Percentiles rank a stretch among this genome's conserved stretches.
These are phyloP conservation scores for Ariolimax columbianus DNA, from an alignment of 2,888 invertebrate species.

Conservation along the genomic window DNA sequence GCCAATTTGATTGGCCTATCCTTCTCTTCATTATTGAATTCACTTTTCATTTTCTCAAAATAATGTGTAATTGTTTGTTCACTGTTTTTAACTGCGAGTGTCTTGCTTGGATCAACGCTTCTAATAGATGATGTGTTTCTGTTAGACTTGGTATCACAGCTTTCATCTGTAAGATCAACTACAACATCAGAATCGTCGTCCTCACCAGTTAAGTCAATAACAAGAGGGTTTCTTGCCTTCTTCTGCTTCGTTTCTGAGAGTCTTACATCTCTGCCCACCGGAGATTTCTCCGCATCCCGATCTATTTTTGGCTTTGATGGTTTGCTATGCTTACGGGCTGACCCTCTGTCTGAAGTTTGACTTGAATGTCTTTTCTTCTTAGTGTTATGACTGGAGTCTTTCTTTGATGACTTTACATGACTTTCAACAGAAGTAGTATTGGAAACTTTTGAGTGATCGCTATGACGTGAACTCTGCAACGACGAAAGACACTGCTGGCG, in stretches of 20 bases:
- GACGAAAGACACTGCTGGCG: not conserved
- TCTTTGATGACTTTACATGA: not conserved
- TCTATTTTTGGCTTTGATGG: not conserved
- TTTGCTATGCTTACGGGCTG: not conserved
- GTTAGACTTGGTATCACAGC: not conserved
- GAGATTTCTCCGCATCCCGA: not conserved
- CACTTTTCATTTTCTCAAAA: constrained; percentile 55
- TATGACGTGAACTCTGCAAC: not conserved
- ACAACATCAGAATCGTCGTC: not conserved
- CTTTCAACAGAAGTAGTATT: not conserved
- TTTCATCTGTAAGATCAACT: constrained; percentile 3
- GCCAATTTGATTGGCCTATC: constrained; percentile 16
- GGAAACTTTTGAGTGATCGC: not conserved
- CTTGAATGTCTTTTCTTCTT: not conserved
- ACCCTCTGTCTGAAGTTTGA: not conserved
- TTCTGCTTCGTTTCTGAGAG: not conserved
- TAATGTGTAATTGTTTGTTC: constrained; percentile 54
- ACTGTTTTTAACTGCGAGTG: not conserved
- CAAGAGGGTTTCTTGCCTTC: not conserved
- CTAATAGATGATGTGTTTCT: not conserved
- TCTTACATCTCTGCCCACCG: not conserved
- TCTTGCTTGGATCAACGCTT: not conserved
- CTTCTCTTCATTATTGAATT: constrained; percentile 24
- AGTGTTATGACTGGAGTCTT: not conserved
- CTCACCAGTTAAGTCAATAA: constrained; percentile 40